Evolutionary conservation across 1,140 invertebrate species (phyloP), one percentile per base, ranked within the genome.

Genomic region (Bombus polaris): DNA sequence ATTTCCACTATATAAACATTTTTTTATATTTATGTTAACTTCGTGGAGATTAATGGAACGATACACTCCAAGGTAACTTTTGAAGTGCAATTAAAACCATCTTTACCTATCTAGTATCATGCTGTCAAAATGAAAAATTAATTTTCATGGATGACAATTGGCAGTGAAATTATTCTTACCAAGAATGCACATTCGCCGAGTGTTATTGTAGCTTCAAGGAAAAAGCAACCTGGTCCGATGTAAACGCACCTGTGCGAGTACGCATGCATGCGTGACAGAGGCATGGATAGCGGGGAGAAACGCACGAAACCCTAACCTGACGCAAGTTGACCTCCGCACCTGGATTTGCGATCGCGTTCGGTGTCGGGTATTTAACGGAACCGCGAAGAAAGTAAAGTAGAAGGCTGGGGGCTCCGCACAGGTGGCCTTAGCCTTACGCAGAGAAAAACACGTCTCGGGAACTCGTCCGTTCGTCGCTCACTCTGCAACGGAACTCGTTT

Each of bases 241-340:
- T 42, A 25, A 4, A 13, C 1, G 42, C 84, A 81, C 44, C 78
- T 66, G 84, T 68, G 78, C 71, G 22, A 18, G 83, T n/a, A 74
- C 42, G 68, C 57, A 65, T 53, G 82, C 83, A 82, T 71, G 80
- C 81, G 84, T 86, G 88, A 89, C 85, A 87, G 85, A 75, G 73
- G 59, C 76, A 59, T 42, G 57, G 44, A 75, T 74, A 62, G 75
- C 22, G 87, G 87, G 81, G 89, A 85, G 88, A 70, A 88, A 78
- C 79, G 81, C 57, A 73, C 70, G 80, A 70, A 91, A 90, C 90
- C 91, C 87, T 92, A 92, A 92, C 91, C 91, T 91, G 88, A 85
- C 90, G 87, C 90, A 92, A 92, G 91, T 90, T 91, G 91, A 91
- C 91, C 90, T 91, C 90, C 88, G 91, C 90, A 91, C 91, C 89